phyloP scores from a whole-genome alignment of 1,140 invertebrate genomes.

The Sarcophaga peregrina region DNA sequence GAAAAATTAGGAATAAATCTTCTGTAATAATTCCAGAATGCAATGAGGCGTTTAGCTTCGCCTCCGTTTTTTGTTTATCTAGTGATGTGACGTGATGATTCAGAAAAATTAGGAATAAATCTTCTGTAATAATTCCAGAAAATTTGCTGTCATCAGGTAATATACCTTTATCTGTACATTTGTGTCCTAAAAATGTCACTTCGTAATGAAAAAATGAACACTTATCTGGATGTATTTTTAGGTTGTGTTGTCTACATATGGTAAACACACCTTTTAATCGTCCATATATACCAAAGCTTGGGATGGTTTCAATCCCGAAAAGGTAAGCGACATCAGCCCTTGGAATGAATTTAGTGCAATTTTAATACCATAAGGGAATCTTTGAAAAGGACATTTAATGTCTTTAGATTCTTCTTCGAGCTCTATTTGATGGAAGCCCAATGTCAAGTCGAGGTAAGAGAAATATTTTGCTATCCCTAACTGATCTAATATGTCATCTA shows the following conservation, averaged over 20 bases:
- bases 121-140: neutral
- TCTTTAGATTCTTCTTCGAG: neutral
- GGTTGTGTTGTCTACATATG: neutral
- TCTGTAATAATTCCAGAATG: neutral
- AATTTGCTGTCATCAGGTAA: neutral
- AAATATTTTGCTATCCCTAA: constrained; percentile 32
- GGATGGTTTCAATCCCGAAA: neutral
- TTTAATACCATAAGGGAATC: constrained; percentile 12
- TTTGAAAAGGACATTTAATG: neutral
- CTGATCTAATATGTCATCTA: constrained; percentile 21
- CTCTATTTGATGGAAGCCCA: constrained; percentile 11
- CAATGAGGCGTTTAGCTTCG: too few relatives aligned
- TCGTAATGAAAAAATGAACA: neutral
- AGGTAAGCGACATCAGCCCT: constrained; percentile 14
- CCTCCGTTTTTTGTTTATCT: too few relatives aligned
- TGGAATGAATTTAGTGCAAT: neutral
- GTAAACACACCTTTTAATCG: neutral
- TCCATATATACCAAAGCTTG: constrained; percentile 25
- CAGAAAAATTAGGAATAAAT: neutral
- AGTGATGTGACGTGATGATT: too few relatives aligned
- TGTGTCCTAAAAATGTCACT: neutral
- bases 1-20: neutral
- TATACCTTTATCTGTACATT: neutral
- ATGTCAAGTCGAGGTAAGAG: constrained; percentile 12
- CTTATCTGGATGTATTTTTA: neutral